These are phyloP conservation scores for Caenorhabditis sulstoni DNA, from an alignment of 2,888 invertebrate genomes.

Conservation along the genomic window DNA sequence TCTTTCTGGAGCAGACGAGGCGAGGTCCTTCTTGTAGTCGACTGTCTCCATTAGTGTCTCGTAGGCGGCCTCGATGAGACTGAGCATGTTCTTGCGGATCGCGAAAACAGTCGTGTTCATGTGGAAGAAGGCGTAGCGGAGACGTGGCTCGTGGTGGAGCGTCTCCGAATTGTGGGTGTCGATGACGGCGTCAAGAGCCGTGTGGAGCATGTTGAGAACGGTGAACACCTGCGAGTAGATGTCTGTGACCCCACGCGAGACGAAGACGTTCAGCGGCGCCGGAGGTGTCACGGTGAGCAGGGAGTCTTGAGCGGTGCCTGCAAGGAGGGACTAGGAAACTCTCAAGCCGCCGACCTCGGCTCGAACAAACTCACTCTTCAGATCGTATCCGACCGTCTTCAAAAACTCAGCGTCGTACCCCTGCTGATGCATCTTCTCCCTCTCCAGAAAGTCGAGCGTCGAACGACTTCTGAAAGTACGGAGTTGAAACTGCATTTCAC, in stretches of 20 bases:
- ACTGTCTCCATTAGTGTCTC: constrained; percentile 34
- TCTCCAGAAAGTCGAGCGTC: constrained; percentile 23
- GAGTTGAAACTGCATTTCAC: not conserved
- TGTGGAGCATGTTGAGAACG: constrained; percentile 43
- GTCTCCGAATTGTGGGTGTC: constrained; percentile 50
- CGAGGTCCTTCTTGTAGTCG: no score
- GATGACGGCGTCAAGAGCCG: constrained; percentile 45
- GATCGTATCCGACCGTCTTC: constrained; percentile 39
- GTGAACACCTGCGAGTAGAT: constrained; percentile 55
- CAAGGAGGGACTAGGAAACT: no score
- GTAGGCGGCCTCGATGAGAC: constrained; percentile 45
- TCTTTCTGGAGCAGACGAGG: not conserved
- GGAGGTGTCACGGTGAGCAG: constrained; percentile 32
- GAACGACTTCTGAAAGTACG: constrained; percentile 16
- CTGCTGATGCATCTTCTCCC: constrained; percentile 30
- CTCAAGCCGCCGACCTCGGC: no score
- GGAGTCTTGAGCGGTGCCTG: constrained; percentile 37
- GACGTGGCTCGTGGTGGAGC: constrained; percentile 43
- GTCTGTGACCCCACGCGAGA: constrained; percentile 25
- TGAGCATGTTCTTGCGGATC: constrained; percentile 54
- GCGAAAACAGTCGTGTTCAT: constrained; percentile 55
- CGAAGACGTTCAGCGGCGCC: constrained; percentile 50
- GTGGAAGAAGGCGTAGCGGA: constrained; percentile 51
- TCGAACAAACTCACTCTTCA: constrained; percentile 18
- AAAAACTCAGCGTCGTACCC: constrained; percentile 46